Evolutionary conservation across 2,888 invertebrate species (phyloP), one percentile per base, ranked within the genome.

Genomic region (Eristalis tenax): DNA sequence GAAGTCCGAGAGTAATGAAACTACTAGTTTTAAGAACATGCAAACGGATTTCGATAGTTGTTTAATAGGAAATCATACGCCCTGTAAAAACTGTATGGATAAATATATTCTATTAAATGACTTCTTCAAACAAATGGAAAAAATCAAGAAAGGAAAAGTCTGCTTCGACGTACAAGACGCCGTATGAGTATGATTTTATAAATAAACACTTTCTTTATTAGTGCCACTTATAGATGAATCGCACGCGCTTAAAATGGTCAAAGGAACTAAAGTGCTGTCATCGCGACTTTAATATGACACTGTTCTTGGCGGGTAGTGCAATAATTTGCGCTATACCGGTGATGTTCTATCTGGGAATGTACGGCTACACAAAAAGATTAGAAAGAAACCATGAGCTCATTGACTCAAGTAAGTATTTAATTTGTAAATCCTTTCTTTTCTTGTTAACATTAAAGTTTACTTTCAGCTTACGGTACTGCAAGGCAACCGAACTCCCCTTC

Each of bases 211-310:
- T 26, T n/a, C 22, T 15, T 8, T 28, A n/a, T n/a, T 50, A 13
- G 18, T 40, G 11, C 38, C 15, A 4, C 75, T 89, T 5, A 15
- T 66, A 92, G 92, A 92, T 92, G 92, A 92, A 92, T 78, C 90
- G 89, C 35, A 91, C 92, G 0, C 91, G 92, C 1, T 82, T 87
- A 0, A 35, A 50, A 0, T 92, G 92, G 92, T 92, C 92, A 0
- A 91, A 90, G 64, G 89, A 89, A 2, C 80, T 91, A 0, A 89
- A 91, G 0, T 92, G 92, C 68, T 92, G 92, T 38, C 89, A 90
- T 22, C 91, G 92, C 0, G 89, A 91, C 26, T 89, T 89, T 13
- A 89, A 89, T 28, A 75, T 90, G 43, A 81, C 73, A 0, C 50
- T 89, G 0, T 92, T 92, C 73, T 18, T 90, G 0, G 59, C 89